These are phyloP conservation scores for Aphis craccivora DNA, from an alignment of 1,140 invertebrate genomes.

Conservation along the genomic window DNA sequence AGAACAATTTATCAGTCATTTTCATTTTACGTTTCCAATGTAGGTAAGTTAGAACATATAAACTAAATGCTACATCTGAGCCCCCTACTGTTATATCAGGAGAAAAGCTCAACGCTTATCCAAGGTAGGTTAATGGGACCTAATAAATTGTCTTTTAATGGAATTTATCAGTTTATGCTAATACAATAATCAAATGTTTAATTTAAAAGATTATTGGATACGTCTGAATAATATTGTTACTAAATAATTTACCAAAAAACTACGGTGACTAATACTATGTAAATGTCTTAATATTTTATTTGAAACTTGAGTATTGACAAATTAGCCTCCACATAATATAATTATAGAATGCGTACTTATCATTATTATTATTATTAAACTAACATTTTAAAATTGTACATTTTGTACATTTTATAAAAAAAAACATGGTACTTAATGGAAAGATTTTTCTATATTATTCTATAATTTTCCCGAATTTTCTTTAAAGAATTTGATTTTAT, in stretches of 20 bases:
- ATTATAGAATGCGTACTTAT: neutral
- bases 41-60: neutral
- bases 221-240: neutral
- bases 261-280: neutral
- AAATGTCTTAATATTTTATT: neutral
- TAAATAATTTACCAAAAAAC: neutral
- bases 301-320: neutral
- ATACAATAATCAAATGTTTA: slow-evolving; percentile 11
- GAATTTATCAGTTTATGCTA: neutral
- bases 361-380: neutral
- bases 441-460: neutral
- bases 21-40: neutral
- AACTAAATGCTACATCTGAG: slow-evolving; percentile 14
- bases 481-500: neutral
- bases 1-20: neutral
- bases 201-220: neutral
- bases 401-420: neutral
- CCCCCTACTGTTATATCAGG: neutral
- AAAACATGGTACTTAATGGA: neutral
- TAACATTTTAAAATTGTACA: neutral
- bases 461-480: neutral
- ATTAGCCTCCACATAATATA: neutral
- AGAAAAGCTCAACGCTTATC: slow-evolving; percentile 21
- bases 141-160: slow-evolving; percentile 27
- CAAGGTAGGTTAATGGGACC: neutral